These are phyloP conservation scores for Helicolenus hilgendorfi DNA, from an alignment of 2,797 vertebrate species.

Conservation along the genomic window DNA sequence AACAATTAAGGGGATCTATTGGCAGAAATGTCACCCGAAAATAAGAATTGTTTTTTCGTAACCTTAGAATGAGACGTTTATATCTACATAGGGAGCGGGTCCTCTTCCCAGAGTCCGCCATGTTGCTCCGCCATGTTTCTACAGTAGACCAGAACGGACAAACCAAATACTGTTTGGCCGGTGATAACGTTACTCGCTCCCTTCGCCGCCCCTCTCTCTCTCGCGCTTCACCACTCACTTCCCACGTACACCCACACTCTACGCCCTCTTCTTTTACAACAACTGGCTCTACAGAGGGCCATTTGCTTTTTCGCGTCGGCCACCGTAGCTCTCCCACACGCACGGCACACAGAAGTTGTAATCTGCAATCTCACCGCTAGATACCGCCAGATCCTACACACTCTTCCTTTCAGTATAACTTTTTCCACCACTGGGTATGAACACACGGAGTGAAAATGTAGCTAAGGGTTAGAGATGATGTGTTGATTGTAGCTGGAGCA, in stretches of 20 bases:
- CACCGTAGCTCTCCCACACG: not conserved
- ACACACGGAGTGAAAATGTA: not conserved
- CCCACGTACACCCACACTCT: not conserved
- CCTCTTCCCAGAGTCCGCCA: too few relatives aligned
- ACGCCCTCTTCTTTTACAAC: too few relatives aligned
- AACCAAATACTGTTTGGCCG: not conserved
- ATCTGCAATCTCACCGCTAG: not conserved
- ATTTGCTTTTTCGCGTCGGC: not conserved
- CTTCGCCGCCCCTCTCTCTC: not conserved
- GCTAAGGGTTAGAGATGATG: not conserved
- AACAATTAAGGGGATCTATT: too few relatives aligned
- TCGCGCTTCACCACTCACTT: accelerated
- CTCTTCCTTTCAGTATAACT: too few relatives aligned
- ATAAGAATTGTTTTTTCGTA: not conserved
- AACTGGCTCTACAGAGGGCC: too few relatives aligned
- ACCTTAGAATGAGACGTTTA: not conserved
- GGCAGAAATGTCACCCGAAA: not conserved
- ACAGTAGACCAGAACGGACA: not conserved
- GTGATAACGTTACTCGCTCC: too few relatives aligned
- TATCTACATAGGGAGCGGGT: not conserved
- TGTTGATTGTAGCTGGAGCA: not conserved
- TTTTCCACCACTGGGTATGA: not conserved
- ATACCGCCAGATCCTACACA: too few relatives aligned
- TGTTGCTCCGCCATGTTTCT: too few relatives aligned
- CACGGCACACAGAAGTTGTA: not conserved